phyloP scores from a whole-genome alignment of 1,140 invertebrate species.

The Plectrocnemia conspersa region DNA sequence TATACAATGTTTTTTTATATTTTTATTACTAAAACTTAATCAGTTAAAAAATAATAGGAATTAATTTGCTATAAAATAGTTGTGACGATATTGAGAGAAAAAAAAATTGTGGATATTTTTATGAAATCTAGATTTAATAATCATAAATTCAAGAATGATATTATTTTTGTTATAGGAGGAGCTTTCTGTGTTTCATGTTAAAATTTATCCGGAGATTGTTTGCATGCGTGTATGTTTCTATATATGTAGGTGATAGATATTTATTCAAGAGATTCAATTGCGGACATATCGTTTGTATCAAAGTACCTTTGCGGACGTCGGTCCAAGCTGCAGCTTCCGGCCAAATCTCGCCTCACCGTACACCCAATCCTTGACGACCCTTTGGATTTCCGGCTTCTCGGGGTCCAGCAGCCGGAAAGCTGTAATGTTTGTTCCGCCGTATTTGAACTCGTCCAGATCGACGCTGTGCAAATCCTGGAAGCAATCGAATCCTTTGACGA shows the following conservation, averaged over 20 bases:
- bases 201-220: too few relatives aligned
- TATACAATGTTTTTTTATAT: not conserved
- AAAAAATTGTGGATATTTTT: not conserved
- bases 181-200: too few relatives aligned
- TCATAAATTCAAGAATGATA: too few relatives aligned
- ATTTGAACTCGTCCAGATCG: conserved; percentile 88
- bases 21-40: not conserved
- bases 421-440: conserved; percentile 90
- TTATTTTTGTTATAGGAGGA: too few relatives aligned
- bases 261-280: not conserved
- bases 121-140: too few relatives aligned
- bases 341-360: conserved; percentile 61
- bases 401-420: conserved; percentile 81
- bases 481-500: too few relatives aligned
- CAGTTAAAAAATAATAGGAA: not conserved
- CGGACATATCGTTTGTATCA: too few relatives aligned
- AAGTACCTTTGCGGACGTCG: conserved; percentile 56
- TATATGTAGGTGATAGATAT: not conserved
- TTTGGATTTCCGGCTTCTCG: conserved; percentile 65
- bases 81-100: not conserved
- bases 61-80: not conserved
- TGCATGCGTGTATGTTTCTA: too few relatives aligned
- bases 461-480: conserved; percentile 80
- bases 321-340: conserved; percentile 58
- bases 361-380: conserved; percentile 75